A percentile compares a stretch with the other conserved stretches of the same genome.
phyloP scores from a whole-genome alignment of 2,797 vertebrate genomes.

The Crenuchus spilurus region DNA sequence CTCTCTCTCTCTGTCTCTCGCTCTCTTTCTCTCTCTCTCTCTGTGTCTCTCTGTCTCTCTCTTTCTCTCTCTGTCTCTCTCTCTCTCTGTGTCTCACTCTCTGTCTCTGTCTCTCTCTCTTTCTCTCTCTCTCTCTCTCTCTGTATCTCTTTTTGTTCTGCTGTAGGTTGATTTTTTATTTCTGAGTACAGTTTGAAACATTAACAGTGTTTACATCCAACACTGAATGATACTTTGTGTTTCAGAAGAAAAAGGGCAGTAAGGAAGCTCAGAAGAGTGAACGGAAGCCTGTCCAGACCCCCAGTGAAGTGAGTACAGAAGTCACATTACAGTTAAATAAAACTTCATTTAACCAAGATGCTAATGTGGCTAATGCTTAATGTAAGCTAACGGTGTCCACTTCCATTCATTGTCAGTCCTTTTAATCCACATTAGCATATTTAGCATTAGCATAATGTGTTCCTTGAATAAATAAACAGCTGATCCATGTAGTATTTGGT shows the following conservation, averaged over 20 bases:
- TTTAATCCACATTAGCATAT: too few species aligned
- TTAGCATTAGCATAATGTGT: too few species aligned
- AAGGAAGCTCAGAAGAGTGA: slow-evolving; percentile 76
- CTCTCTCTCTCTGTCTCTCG: not conserved
- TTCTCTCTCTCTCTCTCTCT: not conserved
- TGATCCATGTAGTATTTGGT: too few species aligned
- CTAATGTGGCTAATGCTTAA: not conserved
- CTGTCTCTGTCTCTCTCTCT: not conserved
- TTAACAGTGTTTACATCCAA: too few species aligned
- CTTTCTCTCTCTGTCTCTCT: not conserved
- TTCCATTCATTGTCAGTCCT: too few species aligned
- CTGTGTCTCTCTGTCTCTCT: not conserved
- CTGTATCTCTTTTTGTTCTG: not conserved
- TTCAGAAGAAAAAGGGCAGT: slow-evolving; percentile 77
- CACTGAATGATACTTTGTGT: too few species aligned
- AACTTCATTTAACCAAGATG: not conserved
- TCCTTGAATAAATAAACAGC: too few species aligned
- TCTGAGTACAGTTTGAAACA: slow-evolving; percentile 41
- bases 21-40: not conserved
- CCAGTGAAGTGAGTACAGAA: slow-evolving; percentile 70
- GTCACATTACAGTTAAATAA: too few species aligned
- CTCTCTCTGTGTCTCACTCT: not conserved
- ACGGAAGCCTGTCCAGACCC: slow-evolving; percentile 70
- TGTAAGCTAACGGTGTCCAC: not conserved
- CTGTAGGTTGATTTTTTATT: slow-evolving; percentile 4